These are phyloP conservation scores for Lasaia peninsularis DNA, from an alignment of 1,140 invertebrate genomes.

Conservation along the genomic window DNA sequence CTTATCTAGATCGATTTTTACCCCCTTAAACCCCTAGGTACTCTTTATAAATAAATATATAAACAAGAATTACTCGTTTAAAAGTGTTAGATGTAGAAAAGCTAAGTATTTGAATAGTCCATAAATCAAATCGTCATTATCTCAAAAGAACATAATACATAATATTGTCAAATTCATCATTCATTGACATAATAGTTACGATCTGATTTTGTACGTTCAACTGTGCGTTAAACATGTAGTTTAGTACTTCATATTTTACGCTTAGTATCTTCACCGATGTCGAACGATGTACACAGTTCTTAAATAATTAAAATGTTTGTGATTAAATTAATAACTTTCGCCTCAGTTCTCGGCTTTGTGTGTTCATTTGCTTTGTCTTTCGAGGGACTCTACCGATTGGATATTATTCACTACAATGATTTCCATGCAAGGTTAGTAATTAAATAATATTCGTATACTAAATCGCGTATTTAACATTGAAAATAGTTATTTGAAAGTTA, in stretches of 20 bases:
- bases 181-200: background rate
- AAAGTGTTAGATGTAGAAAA: too few relatives aligned
- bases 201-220: background rate
- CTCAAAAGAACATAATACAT: too few relatives aligned
- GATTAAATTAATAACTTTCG: constrained; percentile 21
- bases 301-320: constrained; percentile 21
- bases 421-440: constrained; percentile 60
- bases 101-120: too few relatives aligned
- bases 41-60: too few relatives aligned
- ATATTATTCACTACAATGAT: constrained; percentile 66
- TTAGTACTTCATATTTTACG: background rate
- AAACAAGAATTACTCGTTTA: too few relatives aligned
- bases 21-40: too few relatives aligned
- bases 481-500: too few relatives aligned
- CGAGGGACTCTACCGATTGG: constrained; percentile 53
- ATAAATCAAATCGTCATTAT: too few relatives aligned
- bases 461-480: too few relatives aligned
- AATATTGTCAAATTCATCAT: background rate
- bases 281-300: constrained; percentile 16
- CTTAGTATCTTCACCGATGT: constrained; percentile 22
- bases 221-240: background rate
- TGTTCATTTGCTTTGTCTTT: constrained; percentile 50
- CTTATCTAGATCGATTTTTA: too few relatives aligned
- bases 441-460: constrained; percentile 13
- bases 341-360: constrained; percentile 26